Percentiles rank a stretch among this genome's conserved stretches.
Evolutionary conservation across 2,113 vertebrate genomes (phyloP).

Genomic region (Cebus imitator): DNA sequence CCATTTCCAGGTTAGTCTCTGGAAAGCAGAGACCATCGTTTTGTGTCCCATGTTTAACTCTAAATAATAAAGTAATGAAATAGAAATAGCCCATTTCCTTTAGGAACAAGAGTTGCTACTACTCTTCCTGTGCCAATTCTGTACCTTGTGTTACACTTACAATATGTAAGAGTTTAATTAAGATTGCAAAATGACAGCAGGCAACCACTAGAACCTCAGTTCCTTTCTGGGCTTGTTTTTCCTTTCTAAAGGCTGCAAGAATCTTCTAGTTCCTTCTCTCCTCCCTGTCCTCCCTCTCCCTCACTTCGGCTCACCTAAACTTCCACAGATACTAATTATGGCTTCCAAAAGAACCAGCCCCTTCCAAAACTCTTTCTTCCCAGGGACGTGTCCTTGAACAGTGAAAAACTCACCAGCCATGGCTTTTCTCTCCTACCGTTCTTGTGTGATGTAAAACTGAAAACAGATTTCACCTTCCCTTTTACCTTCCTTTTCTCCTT

Average conservation of each 20-base stretch:
- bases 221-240: background rate
- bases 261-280: background rate
- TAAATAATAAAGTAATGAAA: background rate
- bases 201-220: accelerated
- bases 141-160: background rate
- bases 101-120: background rate
- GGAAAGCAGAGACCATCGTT: background rate
- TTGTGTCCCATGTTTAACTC: background rate
- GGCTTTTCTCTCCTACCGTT: background rate
- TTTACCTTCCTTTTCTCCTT: background rate
- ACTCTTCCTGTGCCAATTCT: accelerated
- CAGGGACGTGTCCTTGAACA: accelerated
- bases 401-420: constrained; percentile 64
- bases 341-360: background rate
- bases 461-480: constrained; percentile 15
- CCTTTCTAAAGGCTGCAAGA: background rate
- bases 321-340: background rate
- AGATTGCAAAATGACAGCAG: background rate
- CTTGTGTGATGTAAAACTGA: constrained; percentile 18
- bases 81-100: no score
- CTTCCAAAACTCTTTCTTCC: background rate
- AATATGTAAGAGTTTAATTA: background rate
- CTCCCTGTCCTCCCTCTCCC: background rate
- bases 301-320: background rate
- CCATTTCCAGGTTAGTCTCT: accelerated